Percentiles rank a stretch among this genome's conserved stretches.
phyloP scores from a whole-genome alignment of 2,888 invertebrate genomes.

The Diabrotica balteata region DNA sequence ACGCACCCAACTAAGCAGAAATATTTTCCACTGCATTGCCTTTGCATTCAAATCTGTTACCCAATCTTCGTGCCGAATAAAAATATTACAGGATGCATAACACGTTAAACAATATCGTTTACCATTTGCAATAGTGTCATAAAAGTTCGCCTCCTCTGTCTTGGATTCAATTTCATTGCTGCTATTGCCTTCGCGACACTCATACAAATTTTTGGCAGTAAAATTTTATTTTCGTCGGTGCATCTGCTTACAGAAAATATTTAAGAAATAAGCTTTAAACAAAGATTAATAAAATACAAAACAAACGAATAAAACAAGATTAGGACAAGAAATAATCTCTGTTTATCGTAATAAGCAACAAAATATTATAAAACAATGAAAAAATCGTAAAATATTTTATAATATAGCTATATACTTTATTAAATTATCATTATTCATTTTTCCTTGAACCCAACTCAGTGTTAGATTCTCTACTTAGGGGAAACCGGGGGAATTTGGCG shows the following conservation, averaged over 20 bases:
- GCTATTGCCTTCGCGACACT: constrained; percentile 36
- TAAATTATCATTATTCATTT: no score
- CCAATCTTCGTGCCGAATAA: constrained; percentile 20
- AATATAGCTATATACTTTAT: no score
- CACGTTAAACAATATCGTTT: constrained; percentile 42
- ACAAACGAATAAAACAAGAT: no score
- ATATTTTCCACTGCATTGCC: constrained; percentile 1
- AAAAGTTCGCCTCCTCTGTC: constrained; percentile 35
- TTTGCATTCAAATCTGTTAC: constrained; percentile 17
- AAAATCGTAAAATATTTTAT: no score
- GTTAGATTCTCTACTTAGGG: no score
- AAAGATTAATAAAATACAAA: background rate
- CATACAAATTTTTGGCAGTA: constrained; percentile 37
- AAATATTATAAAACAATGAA: no score
- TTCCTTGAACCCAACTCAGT: no score
- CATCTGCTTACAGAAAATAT: no score
- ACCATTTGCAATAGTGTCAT: constrained; percentile 38
- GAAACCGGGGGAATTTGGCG: no score
- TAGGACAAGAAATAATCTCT: no score
- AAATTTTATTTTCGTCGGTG: constrained; percentile 28
- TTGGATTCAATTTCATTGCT: constrained; percentile 40
- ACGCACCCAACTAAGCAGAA: background rate
- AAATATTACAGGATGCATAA: constrained; percentile 33
- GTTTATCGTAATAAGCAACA: no score
- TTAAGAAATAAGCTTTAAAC: background rate